Base-by-base conservation (phyloP, 1,140 invertebrate species). In the Pseudomyrmex gracilis region DNA sequence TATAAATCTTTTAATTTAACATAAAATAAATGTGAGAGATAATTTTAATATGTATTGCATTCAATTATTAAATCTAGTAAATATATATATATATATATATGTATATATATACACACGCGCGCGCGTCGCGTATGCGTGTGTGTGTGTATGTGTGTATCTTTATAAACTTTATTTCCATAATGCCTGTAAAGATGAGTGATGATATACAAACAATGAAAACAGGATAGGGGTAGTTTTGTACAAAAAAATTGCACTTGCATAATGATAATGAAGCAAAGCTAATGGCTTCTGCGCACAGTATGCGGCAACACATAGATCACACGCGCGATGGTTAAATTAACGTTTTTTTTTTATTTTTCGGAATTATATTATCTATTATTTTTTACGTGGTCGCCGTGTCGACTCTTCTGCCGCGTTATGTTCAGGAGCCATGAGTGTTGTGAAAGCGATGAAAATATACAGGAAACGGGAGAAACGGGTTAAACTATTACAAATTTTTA, bases 231-330 rank as follows among this genome's bases (percentile, higher is more conserved):
- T 24, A 58, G 20, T 77, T 17, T 15, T 43, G 7, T 57, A 58
- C 8, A 7, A 20, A 49, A 49, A 80, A 60, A 60, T 45, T 22
- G 17, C 57, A 67, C 51, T 70, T 58, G 22, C n/a, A 58, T n/a
- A 3, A 71, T 60, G 12, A 68, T 15, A 60, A 80, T 17, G 9
- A 70, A 80, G 66, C 66, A 71, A 80, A 71, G 66, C 76, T 20
- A 53, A 34, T 34, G 34, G 34, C 34, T 34, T 34, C 34, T 34
- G 34, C 5, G 5, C 34, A 34, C 34, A 34, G 34, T 5, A 7
- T 34, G 34, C 34, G 5, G 5, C 5, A 34, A 34, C 5, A 34
- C n/a, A 34, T 34, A 34, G n/a, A n/a, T n/a, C n/a, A 34, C 34
- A 5, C 34, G 5, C 24, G 24, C 24, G 34, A 34, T 34, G 4